Conservation (phyloP, 1,140 invertebrate species). For the Zaprionus davidi region DNA sequence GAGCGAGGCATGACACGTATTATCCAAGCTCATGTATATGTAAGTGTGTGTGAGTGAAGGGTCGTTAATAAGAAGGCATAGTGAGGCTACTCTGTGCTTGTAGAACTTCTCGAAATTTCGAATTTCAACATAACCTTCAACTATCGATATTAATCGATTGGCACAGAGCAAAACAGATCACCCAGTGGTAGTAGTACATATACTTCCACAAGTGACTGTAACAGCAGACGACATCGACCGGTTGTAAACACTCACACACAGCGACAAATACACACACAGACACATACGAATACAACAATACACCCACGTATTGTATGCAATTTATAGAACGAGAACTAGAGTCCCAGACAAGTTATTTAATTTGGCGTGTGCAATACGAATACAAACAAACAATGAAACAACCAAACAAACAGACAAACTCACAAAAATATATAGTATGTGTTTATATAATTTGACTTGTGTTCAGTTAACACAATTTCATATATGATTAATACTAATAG, state of each 20-base stretch:
- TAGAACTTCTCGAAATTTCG: neutral
- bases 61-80: constrained; percentile 46
- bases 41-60: constrained; percentile 3
- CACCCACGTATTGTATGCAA: constrained; percentile 17
- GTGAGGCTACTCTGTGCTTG: constrained; percentile 39
- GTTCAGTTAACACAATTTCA: constrained; percentile 59
- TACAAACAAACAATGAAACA: neutral
- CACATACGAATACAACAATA: constrained; percentile 2
- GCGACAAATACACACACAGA: constrained; percentile 44
- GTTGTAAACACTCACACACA: constrained; percentile 56
- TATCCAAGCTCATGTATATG: constrained; percentile 1
- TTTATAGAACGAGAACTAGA: constrained; percentile 23
- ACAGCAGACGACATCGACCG: constrained; percentile 52
- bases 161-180: constrained; percentile 21
- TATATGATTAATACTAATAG: constrained; percentile 67
- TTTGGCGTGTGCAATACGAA: constrained; percentile 62
- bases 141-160: constrained; percentile 22
- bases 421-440: constrained; percentile 2
- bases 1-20: constrained; percentile 14
- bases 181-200: neutral
- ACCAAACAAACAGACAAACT: neutral
- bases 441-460: constrained; percentile 58
- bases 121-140: neutral
- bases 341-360: constrained; percentile 52
- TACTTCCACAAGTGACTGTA: constrained; percentile 34